Evolutionary conservation across 2,113 vertebrate species (phyloP).

Genomic region (Artemisiospiza belli): DNA sequence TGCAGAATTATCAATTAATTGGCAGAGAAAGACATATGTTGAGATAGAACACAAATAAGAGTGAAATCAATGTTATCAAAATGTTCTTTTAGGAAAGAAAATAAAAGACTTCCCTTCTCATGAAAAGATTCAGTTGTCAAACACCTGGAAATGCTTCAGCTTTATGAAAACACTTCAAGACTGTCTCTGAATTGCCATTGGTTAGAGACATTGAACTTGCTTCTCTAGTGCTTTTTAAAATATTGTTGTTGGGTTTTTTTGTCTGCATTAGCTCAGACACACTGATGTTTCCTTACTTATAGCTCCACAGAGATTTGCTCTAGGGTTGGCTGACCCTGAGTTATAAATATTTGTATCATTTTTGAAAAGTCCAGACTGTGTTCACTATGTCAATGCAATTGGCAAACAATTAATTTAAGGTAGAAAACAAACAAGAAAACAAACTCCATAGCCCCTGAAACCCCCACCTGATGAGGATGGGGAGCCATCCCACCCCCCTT

Average conservation of each 20-base stretch:
- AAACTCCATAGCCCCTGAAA: accelerated
- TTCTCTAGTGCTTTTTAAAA: not conserved
- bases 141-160: not conserved
- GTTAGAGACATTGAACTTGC: not conserved
- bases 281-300: not conserved
- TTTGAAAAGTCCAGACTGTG: not conserved
- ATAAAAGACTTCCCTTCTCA: not conserved
- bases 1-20: not conserved
- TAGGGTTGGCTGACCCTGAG: not conserved
- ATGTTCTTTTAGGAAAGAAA: not conserved
- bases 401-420: not conserved
- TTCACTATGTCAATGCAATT: not conserved
- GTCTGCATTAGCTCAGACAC: not conserved
- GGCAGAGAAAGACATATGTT: not conserved
- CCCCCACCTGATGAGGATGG: accelerated
- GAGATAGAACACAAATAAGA: not conserved
- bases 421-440: not conserved
- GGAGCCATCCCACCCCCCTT: not conserved
- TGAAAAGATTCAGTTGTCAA: not conserved
- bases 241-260: no score
- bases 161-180: not conserved
- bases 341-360: not conserved
- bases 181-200: not conserved
- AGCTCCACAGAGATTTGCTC: not conserved
- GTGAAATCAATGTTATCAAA: not conserved